Conservation (phyloP, 2,797 vertebrate genomes). For the Tadarida brasiliensis region DNA sequence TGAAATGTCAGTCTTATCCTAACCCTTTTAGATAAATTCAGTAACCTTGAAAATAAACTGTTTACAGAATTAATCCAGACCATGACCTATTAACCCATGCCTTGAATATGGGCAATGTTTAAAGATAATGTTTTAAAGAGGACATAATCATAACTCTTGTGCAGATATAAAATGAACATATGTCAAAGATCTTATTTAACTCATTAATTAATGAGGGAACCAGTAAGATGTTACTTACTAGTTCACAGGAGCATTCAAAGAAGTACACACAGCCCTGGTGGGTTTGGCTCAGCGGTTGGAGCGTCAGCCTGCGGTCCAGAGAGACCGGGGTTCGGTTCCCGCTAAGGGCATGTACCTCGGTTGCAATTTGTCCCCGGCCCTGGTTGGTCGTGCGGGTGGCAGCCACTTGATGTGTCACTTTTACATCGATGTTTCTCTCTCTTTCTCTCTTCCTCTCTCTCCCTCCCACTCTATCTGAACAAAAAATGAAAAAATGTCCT, state of each 20-base stretch:
- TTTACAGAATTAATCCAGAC: background rate
- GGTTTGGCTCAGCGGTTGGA: too few relatives aligned
- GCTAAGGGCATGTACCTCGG: too few relatives aligned
- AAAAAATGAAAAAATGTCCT: too few relatives aligned
- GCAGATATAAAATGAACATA: background rate
- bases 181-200: background rate
- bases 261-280: background rate
- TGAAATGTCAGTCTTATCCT: background rate
- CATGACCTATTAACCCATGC: background rate
- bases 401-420: too few relatives aligned
- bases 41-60: conserved; percentile 3
- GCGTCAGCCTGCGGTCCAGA: too few relatives aligned
- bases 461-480: too few relatives aligned
- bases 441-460: background rate
- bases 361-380: too few relatives aligned
- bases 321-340: too few relatives aligned
- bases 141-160: too few relatives aligned
- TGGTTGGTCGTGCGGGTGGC: too few relatives aligned
- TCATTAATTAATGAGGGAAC: background rate
- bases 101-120: background rate
- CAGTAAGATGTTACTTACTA: background rate
- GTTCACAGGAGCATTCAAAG: conserved; percentile 11
- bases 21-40: background rate
- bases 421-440: too few relatives aligned
- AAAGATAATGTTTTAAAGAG: background rate